phyloP scores from a whole-genome alignment of 2,888 invertebrate genomes.

The Ochropleura plecta region DNA sequence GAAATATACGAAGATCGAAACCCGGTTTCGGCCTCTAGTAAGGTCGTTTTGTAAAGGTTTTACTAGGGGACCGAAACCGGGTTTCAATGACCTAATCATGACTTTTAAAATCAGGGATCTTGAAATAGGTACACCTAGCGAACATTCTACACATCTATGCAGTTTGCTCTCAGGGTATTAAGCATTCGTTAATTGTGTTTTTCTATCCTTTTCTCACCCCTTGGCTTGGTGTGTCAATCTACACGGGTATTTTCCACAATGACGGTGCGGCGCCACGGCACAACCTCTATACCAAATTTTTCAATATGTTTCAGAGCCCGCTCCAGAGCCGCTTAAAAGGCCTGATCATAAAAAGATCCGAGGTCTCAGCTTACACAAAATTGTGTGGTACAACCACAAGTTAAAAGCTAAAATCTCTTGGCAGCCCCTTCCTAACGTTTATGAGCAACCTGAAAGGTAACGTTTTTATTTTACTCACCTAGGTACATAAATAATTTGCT shows the following conservation, averaged over 20 bases:
- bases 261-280: not conserved
- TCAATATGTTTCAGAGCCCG: conserved; percentile 69
- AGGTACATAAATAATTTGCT: not conserved
- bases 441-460: conserved; percentile 78
- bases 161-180: no score
- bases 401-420: conserved; percentile 84
- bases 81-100: no score
- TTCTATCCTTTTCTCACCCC: no score
- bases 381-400: conserved; percentile 84
- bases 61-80: no score
- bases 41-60: no score
- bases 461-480: not conserved
- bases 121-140: no score
- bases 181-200: no score
- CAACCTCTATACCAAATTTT: not conserved
- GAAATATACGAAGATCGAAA: no score
- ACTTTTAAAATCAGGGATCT: no score
- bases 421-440: conserved; percentile 75
- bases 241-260: not conserved
- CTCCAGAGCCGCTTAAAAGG: conserved; percentile 77
- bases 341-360: conserved; percentile 76
- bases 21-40: no score
- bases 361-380: conserved; percentile 81
- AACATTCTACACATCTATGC: no score
- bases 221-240: not conserved